phyloP scores from a whole-genome alignment of 2,797 vertebrate genomes.

The Rhynchonycteris naso region DNA sequence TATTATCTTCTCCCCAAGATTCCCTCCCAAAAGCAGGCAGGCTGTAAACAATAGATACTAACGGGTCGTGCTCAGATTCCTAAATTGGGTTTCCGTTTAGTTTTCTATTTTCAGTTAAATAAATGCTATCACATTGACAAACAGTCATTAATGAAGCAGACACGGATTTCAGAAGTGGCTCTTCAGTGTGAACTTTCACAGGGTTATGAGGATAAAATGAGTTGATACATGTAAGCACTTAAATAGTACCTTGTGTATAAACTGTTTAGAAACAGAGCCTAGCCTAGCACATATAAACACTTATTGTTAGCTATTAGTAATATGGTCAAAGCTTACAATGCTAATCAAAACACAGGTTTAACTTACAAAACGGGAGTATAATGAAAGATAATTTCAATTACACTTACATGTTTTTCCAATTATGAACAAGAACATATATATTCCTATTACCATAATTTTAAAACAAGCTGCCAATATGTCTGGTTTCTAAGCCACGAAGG shows the following conservation, averaged over 20 bases:
- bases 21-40: neutral
- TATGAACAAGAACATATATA: neutral
- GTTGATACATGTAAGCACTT: neutral
- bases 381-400: neutral
- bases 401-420: neutral
- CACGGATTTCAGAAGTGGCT: neutral
- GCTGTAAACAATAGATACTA: neutral
- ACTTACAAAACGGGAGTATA: neutral
- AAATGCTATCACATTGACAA: neutral
- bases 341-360: neutral
- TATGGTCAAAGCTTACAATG: neutral
- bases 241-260: neutral
- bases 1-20: neutral
- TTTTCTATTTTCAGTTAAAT: constrained; percentile 16
- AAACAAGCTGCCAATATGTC: neutral
- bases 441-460: neutral
- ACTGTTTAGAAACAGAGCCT: neutral
- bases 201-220: neutral
- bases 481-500: neutral
- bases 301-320: neutral
- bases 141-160: neutral
- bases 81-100: constrained; percentile 30
- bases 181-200: neutral
- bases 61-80: neutral
- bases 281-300: neutral